These are phyloP conservation scores for Lophius americanus DNA, from an alignment of 2,797 vertebrate species.

Conservation along the genomic window DNA sequence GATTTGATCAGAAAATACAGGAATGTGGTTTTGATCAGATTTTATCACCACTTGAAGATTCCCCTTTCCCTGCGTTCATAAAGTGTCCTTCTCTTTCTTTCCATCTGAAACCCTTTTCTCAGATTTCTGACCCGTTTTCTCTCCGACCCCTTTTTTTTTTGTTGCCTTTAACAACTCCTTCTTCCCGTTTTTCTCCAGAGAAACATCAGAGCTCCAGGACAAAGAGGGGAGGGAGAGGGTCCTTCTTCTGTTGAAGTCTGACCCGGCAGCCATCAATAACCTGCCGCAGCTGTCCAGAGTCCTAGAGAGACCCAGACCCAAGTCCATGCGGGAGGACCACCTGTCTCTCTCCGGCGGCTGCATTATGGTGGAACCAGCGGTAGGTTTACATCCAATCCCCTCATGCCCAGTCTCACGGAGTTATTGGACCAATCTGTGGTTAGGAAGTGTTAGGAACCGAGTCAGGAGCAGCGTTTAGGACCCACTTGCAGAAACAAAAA, in stretches of 20 bases:
- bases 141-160: constrained; percentile 1
- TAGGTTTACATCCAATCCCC: constrained; percentile 55
- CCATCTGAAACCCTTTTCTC: constrained; percentile 27
- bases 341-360: constrained; percentile 65
- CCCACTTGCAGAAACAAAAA: no score
- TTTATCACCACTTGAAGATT: neutral
- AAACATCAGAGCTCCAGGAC: constrained; percentile 56
- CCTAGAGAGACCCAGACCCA: constrained; percentile 64
- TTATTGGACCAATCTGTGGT: no score
- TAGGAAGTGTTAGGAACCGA: no score
- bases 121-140: neutral
- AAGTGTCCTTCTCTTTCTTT: constrained; percentile 30
- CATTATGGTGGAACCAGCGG: constrained; percentile 80
- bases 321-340: constrained; percentile 46
- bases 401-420: neutral
- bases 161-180: constrained; percentile 20
- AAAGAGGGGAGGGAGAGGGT: constrained; percentile 47
- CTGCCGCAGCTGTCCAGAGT: constrained; percentile 63
- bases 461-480: no score
- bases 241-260: constrained; percentile 55
- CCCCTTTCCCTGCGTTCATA: no score
- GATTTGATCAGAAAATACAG: neutral
- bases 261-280: constrained; percentile 55
- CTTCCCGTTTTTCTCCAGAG: constrained; percentile 59
- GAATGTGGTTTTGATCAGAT: neutral